These are phyloP conservation scores for Leptestheria dahalacensis DNA, from an alignment of 1,140 invertebrate genomes.

Conservation along the genomic window DNA sequence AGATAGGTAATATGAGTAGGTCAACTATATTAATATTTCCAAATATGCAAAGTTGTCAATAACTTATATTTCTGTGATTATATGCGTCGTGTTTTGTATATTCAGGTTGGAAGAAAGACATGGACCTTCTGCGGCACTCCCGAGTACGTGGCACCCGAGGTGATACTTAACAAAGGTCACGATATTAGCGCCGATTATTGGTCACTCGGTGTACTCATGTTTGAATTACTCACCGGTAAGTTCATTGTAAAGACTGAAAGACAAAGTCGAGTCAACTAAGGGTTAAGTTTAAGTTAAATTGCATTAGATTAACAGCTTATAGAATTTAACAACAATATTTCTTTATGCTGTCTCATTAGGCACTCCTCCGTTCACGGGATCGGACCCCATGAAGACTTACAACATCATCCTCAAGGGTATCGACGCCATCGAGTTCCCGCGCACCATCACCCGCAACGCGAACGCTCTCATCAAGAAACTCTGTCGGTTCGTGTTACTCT, in stretches of 20 bases:
- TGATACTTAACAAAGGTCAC: conserved; percentile 91
- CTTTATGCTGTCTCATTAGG: too few relatives aligned
- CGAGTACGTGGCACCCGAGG: conserved; percentile 95
- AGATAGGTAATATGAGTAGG: too few relatives aligned
- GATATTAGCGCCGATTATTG: conserved; percentile 97
- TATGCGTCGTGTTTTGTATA: too few relatives aligned
- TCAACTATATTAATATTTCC: too few relatives aligned
- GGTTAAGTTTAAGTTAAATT: too few relatives aligned
- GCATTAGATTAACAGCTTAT: too few relatives aligned
- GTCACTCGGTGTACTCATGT: conserved; percentile 94
- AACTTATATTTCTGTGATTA: too few relatives aligned
- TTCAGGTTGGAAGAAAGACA: conserved; percentile 77
- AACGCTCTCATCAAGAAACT: conserved; percentile 90
- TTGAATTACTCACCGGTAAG: conserved; percentile 54
- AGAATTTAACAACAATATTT: not conserved
- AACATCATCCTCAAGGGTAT: conserved; percentile 98
- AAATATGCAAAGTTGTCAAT: too few relatives aligned
- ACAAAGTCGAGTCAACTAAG: too few relatives aligned
- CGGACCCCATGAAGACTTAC: conserved; percentile 98
- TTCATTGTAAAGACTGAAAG: too few relatives aligned
- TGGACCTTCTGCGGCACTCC: conserved; percentile 96
- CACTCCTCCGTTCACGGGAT: conserved; percentile 84
- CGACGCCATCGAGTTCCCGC: conserved; percentile 90
- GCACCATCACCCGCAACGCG: conserved; percentile 82
- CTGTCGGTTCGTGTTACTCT: conserved; percentile 53